Base-by-base conservation (phyloP, 2,888 invertebrate species). In the Athrips mouffetella region DNA sequence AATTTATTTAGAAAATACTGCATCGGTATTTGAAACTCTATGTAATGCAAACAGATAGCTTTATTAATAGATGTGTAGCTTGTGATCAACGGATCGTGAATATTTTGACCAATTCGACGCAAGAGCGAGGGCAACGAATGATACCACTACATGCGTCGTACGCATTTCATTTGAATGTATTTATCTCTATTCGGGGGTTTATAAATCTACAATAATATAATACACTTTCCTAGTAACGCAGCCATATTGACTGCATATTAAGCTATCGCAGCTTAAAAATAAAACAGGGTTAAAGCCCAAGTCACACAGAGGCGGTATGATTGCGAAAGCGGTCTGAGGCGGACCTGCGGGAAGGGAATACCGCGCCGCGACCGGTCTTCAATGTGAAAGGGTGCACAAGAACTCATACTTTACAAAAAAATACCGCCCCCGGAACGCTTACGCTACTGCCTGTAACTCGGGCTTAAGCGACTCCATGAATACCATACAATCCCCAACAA, bases 1-100 rank as follows among this genome's bases (percentile, higher is more conserved):
- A 35, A 35, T 13, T 8, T 16, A 7, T 21, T 37, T 37, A n/a
- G 35, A 18, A 21, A n/a, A 18, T 21, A 21, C n/a, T 37, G n/a
- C 21, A 21, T n/a, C 20, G 2, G n/a, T n/a, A n/a, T n/a, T n/a
- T 31, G 15, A 3, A n/a, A 21, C 11, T 37, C 21, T 20, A 21
- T 37, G 37, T 37, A 37, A 37, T 11, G 37, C 37, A 37, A 21
- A 20, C 21, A 37, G 3, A 35, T 11, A 11, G 37, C 21, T 42
- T 29, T 42, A 42, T 42, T 42, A 18, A 42, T 37, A 21, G 20
- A 3, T 35, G 35, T 31, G 15, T 21, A 27, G 3, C 70, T 70
- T 78, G 76, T 79, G 74, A 76, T 73, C 72, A 77, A 67, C 73
- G 72, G 70, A 64, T 65, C 70, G 75, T 77, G 74, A 79, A 75